These are phyloP conservation scores for Tenthredo distinguenda DNA, from an alignment of 2,888 invertebrate species.

Conservation along the genomic window DNA sequence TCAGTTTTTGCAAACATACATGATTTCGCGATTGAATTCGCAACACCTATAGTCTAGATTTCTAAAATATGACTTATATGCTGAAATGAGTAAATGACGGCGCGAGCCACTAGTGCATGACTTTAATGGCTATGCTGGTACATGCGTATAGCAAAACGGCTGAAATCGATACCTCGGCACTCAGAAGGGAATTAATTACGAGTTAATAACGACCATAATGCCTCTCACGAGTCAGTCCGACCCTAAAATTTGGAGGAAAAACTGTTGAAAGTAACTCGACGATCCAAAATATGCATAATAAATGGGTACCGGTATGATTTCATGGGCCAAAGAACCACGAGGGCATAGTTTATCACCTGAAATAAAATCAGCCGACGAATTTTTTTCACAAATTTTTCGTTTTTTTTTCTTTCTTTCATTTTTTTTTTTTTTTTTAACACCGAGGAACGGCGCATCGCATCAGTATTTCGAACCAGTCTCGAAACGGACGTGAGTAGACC, in stretches of 20 bases:
- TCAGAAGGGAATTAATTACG: slow-evolving; percentile 36
- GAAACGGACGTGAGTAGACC: slow-evolving; percentile 13
- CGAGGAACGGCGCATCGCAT: slow-evolving; percentile 2
- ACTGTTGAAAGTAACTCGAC: neutral
- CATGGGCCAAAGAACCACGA: neutral
- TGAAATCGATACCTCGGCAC: slow-evolving; percentile 34
- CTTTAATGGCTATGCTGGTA: slow-evolving; percentile 3
- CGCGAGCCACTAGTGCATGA: neutral
- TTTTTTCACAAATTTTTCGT: neutral
- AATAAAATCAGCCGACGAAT: neutral
- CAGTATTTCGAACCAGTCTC: slow-evolving; percentile 18
- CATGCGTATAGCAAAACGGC: slow-evolving; percentile 12
- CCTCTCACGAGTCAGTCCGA: neutral
- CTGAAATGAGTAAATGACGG: neutral
- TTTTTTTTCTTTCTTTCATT: neutral
- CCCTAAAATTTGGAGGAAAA: neutral
- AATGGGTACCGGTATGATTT: neutral
- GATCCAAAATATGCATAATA: neutral
- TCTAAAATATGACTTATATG: neutral
- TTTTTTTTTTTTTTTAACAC: neutral
- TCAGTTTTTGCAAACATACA: neutral
- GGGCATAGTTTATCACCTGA: neutral
- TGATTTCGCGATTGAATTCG: neutral
- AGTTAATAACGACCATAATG: slow-evolving; percentile 16
- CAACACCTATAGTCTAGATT: neutral